These are phyloP conservation scores for Sinohyriopsis cumingii DNA, from an alignment of 2,888 invertebrate genomes.

Conservation along the genomic window DNA sequence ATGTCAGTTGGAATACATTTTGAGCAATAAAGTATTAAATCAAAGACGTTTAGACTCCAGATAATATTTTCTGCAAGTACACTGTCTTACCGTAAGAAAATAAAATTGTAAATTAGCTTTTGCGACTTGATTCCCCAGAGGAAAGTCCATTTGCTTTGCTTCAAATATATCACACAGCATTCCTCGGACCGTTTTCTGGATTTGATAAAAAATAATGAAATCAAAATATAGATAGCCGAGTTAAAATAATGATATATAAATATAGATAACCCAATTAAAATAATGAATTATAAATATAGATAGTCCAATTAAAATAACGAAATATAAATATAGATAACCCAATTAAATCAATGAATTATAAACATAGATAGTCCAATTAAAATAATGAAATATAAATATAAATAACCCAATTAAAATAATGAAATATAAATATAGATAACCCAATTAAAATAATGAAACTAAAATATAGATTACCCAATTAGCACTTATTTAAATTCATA, in stretches of 20 bases:
- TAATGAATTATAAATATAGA: background rate
- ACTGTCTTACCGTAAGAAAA: constrained; percentile 50
- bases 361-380: background rate
- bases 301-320: background rate
- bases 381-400: background rate
- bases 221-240: background rate
- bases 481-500: too few species aligned
- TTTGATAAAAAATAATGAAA: constrained; percentile 6
- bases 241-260: background rate
- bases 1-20: background rate
- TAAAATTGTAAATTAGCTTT: constrained; percentile 51
- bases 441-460: background rate
- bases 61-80: background rate
- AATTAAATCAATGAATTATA: background rate
- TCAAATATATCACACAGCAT: constrained; percentile 61
- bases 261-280: background rate
- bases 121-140: constrained; percentile 27
- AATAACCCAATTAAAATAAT: background rate
- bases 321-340: background rate
- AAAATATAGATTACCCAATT: background rate
- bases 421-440: background rate
- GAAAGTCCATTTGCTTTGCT: constrained; percentile 43
- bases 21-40: too few species aligned
- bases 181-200: constrained; percentile 58
- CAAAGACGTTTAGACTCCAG: too few species aligned